Evolutionary conservation across 1,140 invertebrate species (phyloP).

Genomic region (Philotrypesis tridentata): DNA sequence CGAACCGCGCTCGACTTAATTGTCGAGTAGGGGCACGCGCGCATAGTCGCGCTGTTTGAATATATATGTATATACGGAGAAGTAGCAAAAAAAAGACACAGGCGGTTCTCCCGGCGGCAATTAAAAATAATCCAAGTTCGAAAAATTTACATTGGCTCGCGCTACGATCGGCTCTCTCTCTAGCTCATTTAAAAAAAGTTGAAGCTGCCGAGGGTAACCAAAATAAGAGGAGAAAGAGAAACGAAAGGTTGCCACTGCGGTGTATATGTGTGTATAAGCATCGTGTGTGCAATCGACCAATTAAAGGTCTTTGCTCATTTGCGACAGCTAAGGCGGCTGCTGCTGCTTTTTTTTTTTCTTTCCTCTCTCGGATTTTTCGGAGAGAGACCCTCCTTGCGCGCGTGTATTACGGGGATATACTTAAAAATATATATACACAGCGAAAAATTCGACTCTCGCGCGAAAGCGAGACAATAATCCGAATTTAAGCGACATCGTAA

Average conservation of each 20-base stretch:
- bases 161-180: no score
- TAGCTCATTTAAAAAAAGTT: slow-evolving; percentile 24
- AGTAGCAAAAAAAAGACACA: no score
- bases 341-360: neutral
- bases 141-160: slow-evolving; percentile 34
- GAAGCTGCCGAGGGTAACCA: slow-evolving; percentile 22
- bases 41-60: slow-evolving; percentile 20
- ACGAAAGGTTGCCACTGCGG: neutral
- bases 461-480: slow-evolving; percentile 19
- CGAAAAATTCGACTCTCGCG: neutral
- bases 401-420: no score
- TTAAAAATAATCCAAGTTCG: slow-evolving; percentile 41
- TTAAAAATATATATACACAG: neutral
- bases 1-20: slow-evolving; percentile 21
- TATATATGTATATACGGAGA: no score
- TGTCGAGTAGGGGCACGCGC: slow-evolving; percentile 10
- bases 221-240: slow-evolving; percentile 18
- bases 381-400: no score
- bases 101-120: no score
- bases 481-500: slow-evolving; percentile 23
- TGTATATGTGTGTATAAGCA: no score
- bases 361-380: no score
- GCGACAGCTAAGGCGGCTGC: neutral
- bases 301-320: slow-evolving; percentile 38
- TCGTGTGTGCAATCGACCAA: slow-evolving; percentile 19